These are phyloP conservation scores for Macaca fascicularis DNA, from an alignment of 2,113 vertebrate genomes.

Conservation along the genomic window DNA sequence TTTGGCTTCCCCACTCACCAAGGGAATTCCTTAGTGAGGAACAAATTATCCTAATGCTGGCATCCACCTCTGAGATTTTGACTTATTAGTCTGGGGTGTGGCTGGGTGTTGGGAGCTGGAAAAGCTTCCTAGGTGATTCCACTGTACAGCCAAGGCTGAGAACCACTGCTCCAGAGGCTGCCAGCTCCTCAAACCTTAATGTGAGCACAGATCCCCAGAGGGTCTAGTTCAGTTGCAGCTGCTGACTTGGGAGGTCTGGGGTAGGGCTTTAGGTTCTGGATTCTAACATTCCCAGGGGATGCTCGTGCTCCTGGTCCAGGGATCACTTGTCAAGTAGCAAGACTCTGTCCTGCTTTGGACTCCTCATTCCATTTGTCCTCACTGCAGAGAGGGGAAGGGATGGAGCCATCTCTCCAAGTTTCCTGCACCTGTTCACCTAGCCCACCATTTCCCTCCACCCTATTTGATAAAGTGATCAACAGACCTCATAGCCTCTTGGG, in stretches of 20 bases:
- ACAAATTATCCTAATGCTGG: neutral
- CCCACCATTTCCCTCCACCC: neutral
- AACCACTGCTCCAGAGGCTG: neutral
- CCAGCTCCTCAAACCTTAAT: neutral
- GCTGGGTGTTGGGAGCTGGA: neutral
- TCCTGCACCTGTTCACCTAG: neutral
- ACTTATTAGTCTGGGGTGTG: neutral
- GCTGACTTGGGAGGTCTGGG: neutral
- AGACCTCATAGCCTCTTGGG: neutral
- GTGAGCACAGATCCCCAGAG: rapidly evolving
- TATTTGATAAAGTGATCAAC: neutral
- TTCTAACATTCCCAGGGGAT: neutral
- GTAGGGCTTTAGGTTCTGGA: neutral
- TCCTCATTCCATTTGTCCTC: neutral
- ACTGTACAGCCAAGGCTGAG: neutral
- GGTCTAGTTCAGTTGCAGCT: neutral
- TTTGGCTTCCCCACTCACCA: neutral
- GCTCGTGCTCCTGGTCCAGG: neutral
- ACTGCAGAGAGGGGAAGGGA: neutral
- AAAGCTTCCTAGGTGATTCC: neutral
- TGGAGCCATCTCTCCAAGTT: neutral
- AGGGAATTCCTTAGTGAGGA: neutral
- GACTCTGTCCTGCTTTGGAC: neutral
- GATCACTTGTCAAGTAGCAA: neutral
- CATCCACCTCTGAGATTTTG: neutral